These are phyloP conservation scores for Dorcus hopei DNA, from an alignment of 2,888 invertebrate species.

Conservation along the genomic window DNA sequence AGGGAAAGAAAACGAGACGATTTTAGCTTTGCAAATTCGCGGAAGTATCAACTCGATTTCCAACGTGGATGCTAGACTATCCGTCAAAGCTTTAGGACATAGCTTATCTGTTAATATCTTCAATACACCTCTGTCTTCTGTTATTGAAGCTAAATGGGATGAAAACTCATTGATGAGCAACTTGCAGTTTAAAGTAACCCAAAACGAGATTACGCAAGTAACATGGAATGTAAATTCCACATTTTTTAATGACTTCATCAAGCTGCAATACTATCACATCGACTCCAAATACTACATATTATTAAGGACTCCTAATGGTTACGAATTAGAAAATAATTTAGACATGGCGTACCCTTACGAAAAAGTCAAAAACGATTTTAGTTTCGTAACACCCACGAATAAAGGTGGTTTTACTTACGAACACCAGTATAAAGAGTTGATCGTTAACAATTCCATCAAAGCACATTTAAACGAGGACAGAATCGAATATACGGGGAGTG, in stretches of 20 bases:
- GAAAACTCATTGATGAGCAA: constrained; percentile 8
- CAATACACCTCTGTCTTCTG: constrained; percentile 15
- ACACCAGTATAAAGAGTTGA: constrained; percentile 2
- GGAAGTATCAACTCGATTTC: constrained; percentile 15
- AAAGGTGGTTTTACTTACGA: constrained; percentile 6
- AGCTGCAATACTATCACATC: constrained; percentile 2
- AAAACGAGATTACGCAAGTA: constrained; percentile 5
- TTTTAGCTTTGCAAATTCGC: constrained; percentile 10
- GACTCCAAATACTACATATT: neutral
- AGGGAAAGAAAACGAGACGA: constrained; percentile 19
- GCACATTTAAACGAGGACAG: neutral
- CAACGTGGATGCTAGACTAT: constrained; percentile 7
- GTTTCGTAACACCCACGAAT: constrained; percentile 6
- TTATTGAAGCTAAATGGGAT: constrained; percentile 15
- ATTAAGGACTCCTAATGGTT: constrained; percentile 9
- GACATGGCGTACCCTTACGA: constrained; percentile 7
- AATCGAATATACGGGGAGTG: too few relatives aligned
- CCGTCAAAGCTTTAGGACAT: constrained; percentile 15
- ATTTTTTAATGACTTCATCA: constrained; percentile 11
- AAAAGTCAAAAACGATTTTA: constrained; percentile 6
- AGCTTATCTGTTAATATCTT: constrained; percentile 9
- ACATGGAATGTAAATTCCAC: constrained; percentile 17
- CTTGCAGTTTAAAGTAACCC: neutral
- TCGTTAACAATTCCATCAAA: too few relatives aligned
- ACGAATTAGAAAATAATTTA: constrained; percentile 12